Evolutionary conservation across 2,888 invertebrate species (phyloP), one percentile per base, ranked within the genome.

Genomic region (Hyles lineata): DNA sequence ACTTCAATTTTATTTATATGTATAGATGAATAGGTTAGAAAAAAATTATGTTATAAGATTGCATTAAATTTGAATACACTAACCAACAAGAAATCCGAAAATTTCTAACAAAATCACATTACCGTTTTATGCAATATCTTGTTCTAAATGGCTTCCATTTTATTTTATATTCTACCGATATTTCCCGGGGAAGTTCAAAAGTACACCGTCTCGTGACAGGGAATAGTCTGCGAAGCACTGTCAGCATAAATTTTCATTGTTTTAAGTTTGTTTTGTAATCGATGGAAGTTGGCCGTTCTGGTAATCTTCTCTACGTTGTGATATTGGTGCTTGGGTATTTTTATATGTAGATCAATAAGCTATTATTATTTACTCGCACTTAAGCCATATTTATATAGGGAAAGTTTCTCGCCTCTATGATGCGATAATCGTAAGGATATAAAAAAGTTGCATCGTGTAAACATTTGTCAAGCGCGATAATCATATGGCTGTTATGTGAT

Each of bases 191-290:
- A 62, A 63, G 63, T 63, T 35, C 9, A 8, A 63, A 35, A 32
- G 63, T 63, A 63, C 35, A 63, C 63, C 21, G 21, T 61, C 60
- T 61, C 25, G 60, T 61, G 17, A 61, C 23, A 17, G 9, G 60
- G 60, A 63, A 35, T 35, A 29, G 32, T n/a, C 63, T 35, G n/a
- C n/a, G 63, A 63, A 35, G 35, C 19, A 62, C 32, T 32, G 32
- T 62, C 63, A 35, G 63, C 63, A 35, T 63, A 32, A 35, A 63
- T 63, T 63, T 32, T 63, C 35, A 63, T 63, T 63, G 63, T 63
- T 63, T 60, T 25, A 60, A 60, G 60, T 60, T 60, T 60, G 60
- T 60, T 60, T 35, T 43, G 32, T 63, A 35, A 63, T 21, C 63
- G 63, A 63, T 35, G 32, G 32, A 63, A 63, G 63, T 63, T 63